These are phyloP conservation scores for Heliconius congener DNA, from an alignment of 1,140 invertebrate genomes.

Conservation along the genomic window DNA sequence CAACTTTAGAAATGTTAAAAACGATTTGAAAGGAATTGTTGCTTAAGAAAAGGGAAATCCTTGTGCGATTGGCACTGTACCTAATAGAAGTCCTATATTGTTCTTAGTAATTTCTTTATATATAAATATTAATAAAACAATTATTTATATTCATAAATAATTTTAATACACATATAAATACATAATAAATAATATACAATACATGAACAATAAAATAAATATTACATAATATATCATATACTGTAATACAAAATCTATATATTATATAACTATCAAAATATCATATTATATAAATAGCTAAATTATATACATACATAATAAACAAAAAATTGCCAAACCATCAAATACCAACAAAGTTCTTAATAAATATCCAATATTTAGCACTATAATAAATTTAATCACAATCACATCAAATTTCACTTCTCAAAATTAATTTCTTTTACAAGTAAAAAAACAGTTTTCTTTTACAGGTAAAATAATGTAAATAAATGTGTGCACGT, in stretches of 20 bases:
- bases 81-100: no score
- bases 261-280: background rate
- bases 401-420: background rate
- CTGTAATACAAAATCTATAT: background rate
- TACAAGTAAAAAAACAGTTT: background rate
- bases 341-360: background rate
- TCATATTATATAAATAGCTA: background rate
- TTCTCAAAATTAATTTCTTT: background rate
- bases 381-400: background rate
- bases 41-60: background rate
- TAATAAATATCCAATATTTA: background rate
- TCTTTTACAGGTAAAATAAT: background rate
- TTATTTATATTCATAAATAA: background rate
- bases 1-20: no score
- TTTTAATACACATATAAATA: slow-evolving; percentile 13
- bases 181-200: slow-evolving; percentile 3
- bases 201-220: background rate
- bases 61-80: background rate
- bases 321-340: background rate
- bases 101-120: no score
- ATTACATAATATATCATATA: background rate
- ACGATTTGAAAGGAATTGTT: background rate
- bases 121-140: background rate
- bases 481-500: background rate
- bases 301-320: background rate